Evolutionary conservation across 2,113 vertebrate species (phyloP), one percentile per base, ranked within the genome.

Genomic region (Rhabdomys dilectus): DNA sequence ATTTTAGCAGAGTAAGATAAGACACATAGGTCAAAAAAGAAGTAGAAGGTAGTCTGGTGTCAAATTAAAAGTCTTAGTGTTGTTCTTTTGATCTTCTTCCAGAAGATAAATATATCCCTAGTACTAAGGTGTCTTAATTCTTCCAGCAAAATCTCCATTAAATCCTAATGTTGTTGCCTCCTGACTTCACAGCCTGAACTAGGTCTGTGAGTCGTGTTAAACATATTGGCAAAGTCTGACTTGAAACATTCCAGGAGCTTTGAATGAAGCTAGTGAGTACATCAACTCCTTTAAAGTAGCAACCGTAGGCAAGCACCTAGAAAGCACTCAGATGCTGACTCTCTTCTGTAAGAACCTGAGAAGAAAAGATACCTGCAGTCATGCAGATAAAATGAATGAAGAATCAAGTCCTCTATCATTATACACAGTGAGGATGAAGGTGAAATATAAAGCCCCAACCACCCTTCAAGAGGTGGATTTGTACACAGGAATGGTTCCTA

Each of bases 61-160:
- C 58, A 82, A 26, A 81, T 60, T 19, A 91, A 91, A 91, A 58
- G 48, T 53, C 81, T 11, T 39, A 81, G 56, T 56, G 29, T n/a
- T 66, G 31, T 31, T 91, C 29, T 89, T 96, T 88, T 93, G 34
- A 92, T 90, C 62, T 86, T 89, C 87, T 89, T 95, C 80, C 81
- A 73, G 64, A 34, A 95, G 64, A 86, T 34, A 85, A 78, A 48
- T 6, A 36, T 31, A 96, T 56, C n/a, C 45, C 73, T 42, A 53
- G 5, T 68, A 86, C 86, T 77, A 13, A 91, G 29, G 15, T 45
- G 0, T 86, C 53, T 89, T 88, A 16, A 93, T 12, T 94, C 88
- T 91, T 64, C 76, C 68, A 86, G 1, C 51, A 42, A 93, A 95
- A 90, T 72, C 58, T 24, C 36, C 85, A 77, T 82, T 76, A 96